phyloP scores from a whole-genome alignment of 2,888 invertebrate genomes.

The Bunonema sp. region DNA sequence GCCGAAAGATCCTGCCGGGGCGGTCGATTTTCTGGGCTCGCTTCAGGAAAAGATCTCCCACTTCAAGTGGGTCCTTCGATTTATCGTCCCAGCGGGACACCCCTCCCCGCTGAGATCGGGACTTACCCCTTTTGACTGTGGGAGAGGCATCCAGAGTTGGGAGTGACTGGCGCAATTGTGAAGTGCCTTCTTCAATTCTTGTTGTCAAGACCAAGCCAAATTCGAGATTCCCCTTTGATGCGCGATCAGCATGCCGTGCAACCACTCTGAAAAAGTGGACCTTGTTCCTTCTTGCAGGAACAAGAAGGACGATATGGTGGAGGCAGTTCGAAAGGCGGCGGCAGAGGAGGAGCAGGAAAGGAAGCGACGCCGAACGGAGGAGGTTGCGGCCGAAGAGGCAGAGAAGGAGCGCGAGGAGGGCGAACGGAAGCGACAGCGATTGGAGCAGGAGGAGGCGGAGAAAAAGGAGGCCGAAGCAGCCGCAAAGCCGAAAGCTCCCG shows the following conservation, averaged over 20 bases:
- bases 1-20: constrained; percentile 8
- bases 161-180: no score
- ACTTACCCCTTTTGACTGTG: no score
- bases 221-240: neutral
- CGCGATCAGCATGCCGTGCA: no score
- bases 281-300: constrained; percentile 3
- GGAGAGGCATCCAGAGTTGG: no score
- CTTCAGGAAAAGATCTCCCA: constrained; percentile 30
- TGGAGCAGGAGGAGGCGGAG: constrained; percentile 6
- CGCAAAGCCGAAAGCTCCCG: constrained; percentile 1
- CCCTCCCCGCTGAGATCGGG: no score
- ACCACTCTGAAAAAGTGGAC: no score
- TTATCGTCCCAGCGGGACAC: no score
- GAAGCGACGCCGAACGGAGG: constrained; percentile 1
- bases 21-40: constrained; percentile 14
- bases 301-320: constrained; percentile 8
- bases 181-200: no score
- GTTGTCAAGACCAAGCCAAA: neutral
- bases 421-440: constrained; percentile 30
- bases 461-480: constrained; percentile 3
- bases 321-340: constrained; percentile 10
- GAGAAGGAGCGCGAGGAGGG: constrained; percentile 26
- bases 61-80: constrained; percentile 10
- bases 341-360: constrained; percentile 9
- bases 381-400: constrained; percentile 6